Conservation (phyloP, 2,797 vertebrate genomes). For the Tragopan temminckii region DNA sequence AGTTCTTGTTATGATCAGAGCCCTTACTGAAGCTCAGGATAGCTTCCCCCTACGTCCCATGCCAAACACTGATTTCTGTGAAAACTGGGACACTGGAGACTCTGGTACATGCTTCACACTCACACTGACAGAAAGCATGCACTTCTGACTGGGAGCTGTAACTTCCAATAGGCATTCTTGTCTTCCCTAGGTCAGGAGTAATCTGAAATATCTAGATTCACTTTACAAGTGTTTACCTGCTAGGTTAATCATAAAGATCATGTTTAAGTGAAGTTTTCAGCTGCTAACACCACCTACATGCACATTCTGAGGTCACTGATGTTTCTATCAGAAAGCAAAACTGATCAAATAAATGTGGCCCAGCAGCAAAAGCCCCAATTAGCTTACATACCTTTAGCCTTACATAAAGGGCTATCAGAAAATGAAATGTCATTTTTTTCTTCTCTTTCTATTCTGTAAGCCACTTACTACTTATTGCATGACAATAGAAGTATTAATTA, state of each 20-base stretch:
- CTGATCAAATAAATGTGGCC: rapidly evolving
- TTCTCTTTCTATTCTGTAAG: background rate
- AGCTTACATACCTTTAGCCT: background rate
- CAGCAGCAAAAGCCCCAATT: background rate
- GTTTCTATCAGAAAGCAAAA: background rate
- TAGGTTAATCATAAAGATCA: background rate
- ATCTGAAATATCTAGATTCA: background rate
- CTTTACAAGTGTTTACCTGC: background rate
- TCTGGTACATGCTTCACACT: background rate
- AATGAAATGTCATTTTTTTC: background rate
- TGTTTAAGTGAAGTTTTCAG: background rate
- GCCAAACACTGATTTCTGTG: background rate
- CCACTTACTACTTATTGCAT: background rate
- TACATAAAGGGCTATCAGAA: background rate
- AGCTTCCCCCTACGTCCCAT: background rate
- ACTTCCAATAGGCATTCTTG: background rate
- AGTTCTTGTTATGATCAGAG: background rate
- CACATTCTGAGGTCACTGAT: background rate
- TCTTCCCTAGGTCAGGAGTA: background rate
- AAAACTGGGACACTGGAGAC: background rate
- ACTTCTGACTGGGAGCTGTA: background rate
- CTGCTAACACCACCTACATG: rapidly evolving
- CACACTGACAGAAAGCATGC: background rate
- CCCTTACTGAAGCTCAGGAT: background rate
- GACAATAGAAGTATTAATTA: background rate